These are phyloP conservation scores for Stercorarius parasiticus DNA, from an alignment of 2,113 vertebrate species.

Conservation along the genomic window DNA sequence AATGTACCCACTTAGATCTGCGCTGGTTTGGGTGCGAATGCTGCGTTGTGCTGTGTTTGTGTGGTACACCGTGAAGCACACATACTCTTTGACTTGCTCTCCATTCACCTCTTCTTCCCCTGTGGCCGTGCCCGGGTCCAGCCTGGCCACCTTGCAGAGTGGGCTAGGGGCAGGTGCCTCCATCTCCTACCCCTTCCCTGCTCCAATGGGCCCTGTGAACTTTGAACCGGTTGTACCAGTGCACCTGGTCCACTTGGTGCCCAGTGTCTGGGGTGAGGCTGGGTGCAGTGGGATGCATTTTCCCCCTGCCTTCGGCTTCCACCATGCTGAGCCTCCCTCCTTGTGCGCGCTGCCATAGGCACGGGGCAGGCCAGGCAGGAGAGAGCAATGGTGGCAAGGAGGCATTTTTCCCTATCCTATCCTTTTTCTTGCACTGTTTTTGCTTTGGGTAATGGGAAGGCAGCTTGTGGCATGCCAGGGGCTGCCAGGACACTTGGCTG, in stretches of 20 bases:
- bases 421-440: background rate
- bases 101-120: background rate
- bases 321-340: fast-evolving
- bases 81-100: background rate
- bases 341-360: fast-evolving
- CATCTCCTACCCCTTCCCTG: background rate
- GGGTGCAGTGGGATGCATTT: background rate
- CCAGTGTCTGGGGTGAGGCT: background rate
- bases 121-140: background rate
- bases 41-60: background rate
- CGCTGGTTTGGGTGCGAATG: fast-evolving
- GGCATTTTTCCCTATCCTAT: background rate
- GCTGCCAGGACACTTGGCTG: background rate
- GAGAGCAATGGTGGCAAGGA: background rate
- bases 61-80: background rate
- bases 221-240: fast-evolving
- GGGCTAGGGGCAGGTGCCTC: fast-evolving
- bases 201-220: fast-evolving
- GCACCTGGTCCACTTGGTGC: fast-evolving
- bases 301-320: background rate
- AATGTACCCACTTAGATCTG: background rate
- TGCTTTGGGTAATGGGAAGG: background rate
- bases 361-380: fast-evolving
- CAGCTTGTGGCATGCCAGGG: background rate
- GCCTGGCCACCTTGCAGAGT: background rate